Base-by-base conservation (phyloP, 1,140 invertebrate genomes). In the Apis laboriosa region DNA sequence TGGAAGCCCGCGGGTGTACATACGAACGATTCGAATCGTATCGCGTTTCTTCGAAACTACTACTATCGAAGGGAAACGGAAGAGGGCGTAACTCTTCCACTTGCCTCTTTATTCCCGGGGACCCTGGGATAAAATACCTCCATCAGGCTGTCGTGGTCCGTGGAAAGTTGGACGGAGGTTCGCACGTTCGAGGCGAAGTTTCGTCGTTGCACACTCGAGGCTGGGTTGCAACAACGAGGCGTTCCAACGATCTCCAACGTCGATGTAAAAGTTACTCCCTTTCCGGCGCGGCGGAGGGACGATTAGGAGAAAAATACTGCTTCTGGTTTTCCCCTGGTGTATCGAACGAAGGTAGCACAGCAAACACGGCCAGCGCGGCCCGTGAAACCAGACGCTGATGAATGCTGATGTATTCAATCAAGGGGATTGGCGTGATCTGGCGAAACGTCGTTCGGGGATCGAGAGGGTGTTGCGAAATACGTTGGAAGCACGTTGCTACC, bases 331-430 rank as follows among this genome's bases (percentile, higher is more conserved):
- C 21, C 11, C 28, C 28, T 19, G 12, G 11, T 17, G n/a, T 15
- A 12, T 55, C 55, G 53, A 55, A 17, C 55, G 55, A 56, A 11
- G n/a, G 53, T 2, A 53, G 34, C 63, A 34, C 11, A n/a, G 53
- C 3, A 19, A 55, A 55, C 66, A 77, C 1, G 34, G 28, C 2
- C 77, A n/a, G n/a, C n/a, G 70, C 74, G 51, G 8, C 43, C 24
- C 13, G 61, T 56, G 53, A 19, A 64, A 43, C 63, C 49, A 64
- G 55, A 58, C 61, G 67, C 64, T 83, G 88, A 89, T 87, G 80
- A 90, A 90, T 86, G 80, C 88, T 90, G 88, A 90, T 89, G 85
- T 87, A 90, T 90, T 90, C 88, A 88, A 91, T 91, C 86, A 90
- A 86, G 81, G 66, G 83, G 84, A 90, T 87, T 86, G 84, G 83